A percentile compares a stretch with the other conserved stretches of the same genome.
phyloP scores from a whole-genome alignment of 2,888 invertebrate species.

The Drosophila nr. fundita region DNA sequence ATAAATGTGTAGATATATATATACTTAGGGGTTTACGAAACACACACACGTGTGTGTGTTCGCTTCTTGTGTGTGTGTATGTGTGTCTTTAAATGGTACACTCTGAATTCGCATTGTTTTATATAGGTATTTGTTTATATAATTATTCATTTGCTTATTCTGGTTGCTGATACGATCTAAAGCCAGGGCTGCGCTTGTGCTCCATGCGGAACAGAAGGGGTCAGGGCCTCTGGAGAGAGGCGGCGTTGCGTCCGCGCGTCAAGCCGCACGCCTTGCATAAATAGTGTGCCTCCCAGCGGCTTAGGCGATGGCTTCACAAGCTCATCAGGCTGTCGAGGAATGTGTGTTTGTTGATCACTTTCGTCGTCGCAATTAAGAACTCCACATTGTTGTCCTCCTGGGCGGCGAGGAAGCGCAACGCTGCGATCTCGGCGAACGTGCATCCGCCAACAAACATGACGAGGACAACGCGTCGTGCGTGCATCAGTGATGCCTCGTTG shows the following conservation, averaged over 20 bases:
- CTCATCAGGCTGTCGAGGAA: slow-evolving; percentile 91
- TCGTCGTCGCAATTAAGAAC: slow-evolving; percentile 95
- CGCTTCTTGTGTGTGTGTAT: not conserved
- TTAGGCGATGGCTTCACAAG: slow-evolving; percentile 59
- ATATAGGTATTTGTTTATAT: slow-evolving; percentile 2
- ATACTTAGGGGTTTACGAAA: slow-evolving; percentile 1
- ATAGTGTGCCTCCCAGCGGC: slow-evolving; percentile 62
- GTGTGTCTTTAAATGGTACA: slow-evolving; percentile 11
- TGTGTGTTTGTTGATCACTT: slow-evolving; percentile 94
- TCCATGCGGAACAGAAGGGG: slow-evolving; percentile 26
- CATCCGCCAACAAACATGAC: slow-evolving; percentile 99
- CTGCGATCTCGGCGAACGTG: slow-evolving; percentile 96
- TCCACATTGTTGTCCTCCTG: slow-evolving; percentile 94
- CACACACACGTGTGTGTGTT: not conserved
- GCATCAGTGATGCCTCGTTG: slow-evolving; percentile 86
- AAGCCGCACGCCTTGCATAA: slow-evolving; percentile 57
- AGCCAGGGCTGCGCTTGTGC: slow-evolving; percentile 26
- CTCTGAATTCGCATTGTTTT: not conserved
- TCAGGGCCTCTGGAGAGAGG: slow-evolving; percentile 47
- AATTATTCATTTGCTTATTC: slow-evolving; percentile 5
- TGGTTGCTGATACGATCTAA: slow-evolving; percentile 4
- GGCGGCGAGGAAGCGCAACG: slow-evolving; percentile 90
- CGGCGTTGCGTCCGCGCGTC: slow-evolving; percentile 56
- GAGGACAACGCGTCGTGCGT: slow-evolving; percentile 88
- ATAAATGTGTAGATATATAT: slow-evolving; percentile 1